phyloP scores from a whole-genome alignment of 2,888 invertebrate genomes.

The Eledona agricola region DNA sequence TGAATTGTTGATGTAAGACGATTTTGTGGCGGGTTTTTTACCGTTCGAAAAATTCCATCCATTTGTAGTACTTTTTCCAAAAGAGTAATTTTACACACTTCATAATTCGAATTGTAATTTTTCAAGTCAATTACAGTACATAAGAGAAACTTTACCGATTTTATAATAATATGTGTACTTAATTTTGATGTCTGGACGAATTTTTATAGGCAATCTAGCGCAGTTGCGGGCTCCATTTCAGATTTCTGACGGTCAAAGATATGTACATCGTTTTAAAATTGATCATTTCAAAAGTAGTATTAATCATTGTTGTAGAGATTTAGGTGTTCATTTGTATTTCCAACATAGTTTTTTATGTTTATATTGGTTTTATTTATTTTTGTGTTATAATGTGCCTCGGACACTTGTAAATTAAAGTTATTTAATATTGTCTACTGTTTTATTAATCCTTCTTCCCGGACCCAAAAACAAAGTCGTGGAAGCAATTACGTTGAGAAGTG shows the following conservation, averaged over 20 bases:
- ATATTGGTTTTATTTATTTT: conserved; percentile 44
- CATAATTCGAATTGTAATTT: conserved; percentile 38
- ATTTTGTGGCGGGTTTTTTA: conserved; percentile 32
- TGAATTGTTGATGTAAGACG: conserved; percentile 37
- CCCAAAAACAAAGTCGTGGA: no score
- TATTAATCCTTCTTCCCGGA: no score
- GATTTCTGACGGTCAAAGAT: conserved; percentile 21
- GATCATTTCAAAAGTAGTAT: conserved; percentile 37
- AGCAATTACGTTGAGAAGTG: no score
- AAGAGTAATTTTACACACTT: conserved; percentile 37
- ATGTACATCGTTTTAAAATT: conserved; percentile 34
- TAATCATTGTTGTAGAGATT: conserved; percentile 43
- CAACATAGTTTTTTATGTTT: conserved; percentile 39
- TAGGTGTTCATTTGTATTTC: conserved; percentile 39
- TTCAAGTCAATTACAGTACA: conserved; percentile 44
- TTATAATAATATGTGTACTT: conserved; percentile 40
- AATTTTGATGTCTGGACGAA: conserved; percentile 37
- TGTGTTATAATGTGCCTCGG: conserved; percentile 52
- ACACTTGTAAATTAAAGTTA: conserved; percentile 51
- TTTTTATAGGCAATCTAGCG: conserved; percentile 14
- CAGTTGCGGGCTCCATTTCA: conserved; percentile 2
- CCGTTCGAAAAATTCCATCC: conserved; percentile 44
- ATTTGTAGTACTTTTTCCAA: conserved; percentile 40
- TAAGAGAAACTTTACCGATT: conserved; percentile 25
- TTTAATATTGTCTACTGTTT: no score